Percentiles rank a stretch among this genome's conserved stretches.
Evolutionary conservation across 2,888 invertebrate species (phyloP).

Genomic region (Bellardia bayeri): DNA sequence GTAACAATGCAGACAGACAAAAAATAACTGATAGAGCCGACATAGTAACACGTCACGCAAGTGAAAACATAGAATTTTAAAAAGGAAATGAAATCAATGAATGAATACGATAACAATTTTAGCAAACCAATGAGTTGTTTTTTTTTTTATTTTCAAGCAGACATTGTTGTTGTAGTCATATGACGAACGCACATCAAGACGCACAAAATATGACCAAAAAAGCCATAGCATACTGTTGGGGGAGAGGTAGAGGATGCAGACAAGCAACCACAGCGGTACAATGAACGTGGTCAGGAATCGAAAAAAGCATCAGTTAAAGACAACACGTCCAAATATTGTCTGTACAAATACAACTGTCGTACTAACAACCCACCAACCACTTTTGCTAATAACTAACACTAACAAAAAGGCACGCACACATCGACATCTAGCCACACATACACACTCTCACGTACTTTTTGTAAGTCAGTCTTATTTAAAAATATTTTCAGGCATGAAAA

Average conservation of each 20-base stretch:
- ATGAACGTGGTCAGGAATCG: slow-evolving; percentile 80
- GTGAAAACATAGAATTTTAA: slow-evolving; percentile 82
- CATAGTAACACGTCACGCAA: slow-evolving; percentile 52
- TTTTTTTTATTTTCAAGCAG: slow-evolving; percentile 5
- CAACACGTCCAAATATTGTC: slow-evolving; percentile 67
- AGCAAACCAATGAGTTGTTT: neutral
- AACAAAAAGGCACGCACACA: slow-evolving; percentile 9
- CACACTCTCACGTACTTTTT: slow-evolving; percentile 64
- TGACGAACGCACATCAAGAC: slow-evolving; percentile 43
- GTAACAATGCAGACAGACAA: neutral
- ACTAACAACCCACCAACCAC: neutral
- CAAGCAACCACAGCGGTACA: slow-evolving; percentile 75
- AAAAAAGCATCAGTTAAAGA: slow-evolving; percentile 73
- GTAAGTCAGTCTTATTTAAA: slow-evolving; percentile 63
- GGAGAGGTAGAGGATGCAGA: slow-evolving; percentile 55
- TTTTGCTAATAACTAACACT: slow-evolving; percentile 50
- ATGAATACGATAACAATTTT: slow-evolving; percentile 52
- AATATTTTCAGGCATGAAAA: slow-evolving; percentile 68
- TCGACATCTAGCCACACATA: neutral
- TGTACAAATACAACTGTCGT: slow-evolving; percentile 38
- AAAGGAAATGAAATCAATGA: slow-evolving; percentile 79
- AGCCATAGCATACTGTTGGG: slow-evolving; percentile 28
- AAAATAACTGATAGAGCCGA: slow-evolving; percentile 5
- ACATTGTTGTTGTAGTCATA: slow-evolving; percentile 19
- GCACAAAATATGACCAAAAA: slow-evolving; percentile 50